Percentiles rank a stretch among this genome's conserved stretches.
phyloP scores from a whole-genome alignment of 2,113 vertebrate species.

The Syngnathus typhle region DNA sequence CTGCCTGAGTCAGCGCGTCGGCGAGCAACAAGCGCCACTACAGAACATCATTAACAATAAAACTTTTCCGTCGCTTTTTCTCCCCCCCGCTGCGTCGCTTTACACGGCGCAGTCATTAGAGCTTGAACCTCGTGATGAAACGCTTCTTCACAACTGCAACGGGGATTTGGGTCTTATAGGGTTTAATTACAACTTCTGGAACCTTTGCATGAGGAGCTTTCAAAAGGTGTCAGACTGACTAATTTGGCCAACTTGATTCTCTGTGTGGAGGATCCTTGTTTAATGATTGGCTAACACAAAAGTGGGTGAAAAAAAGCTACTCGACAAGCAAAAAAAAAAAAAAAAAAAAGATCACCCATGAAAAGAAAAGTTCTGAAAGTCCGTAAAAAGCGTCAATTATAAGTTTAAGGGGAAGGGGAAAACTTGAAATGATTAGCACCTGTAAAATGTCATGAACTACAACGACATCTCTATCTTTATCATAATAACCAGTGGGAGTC shows the following conservation, averaged over 20 bases:
- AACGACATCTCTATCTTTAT: background rate
- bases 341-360: background rate
- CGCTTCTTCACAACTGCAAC: slow-evolving; percentile 44
- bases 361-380: slow-evolving; percentile 2
- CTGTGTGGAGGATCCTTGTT: background rate
- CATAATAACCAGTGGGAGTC: background rate
- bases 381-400: background rate
- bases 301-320: background rate
- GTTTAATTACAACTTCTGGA: slow-evolving; percentile 49
- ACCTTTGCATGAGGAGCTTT: slow-evolving; percentile 29
- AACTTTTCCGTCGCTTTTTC: slow-evolving; percentile 48
- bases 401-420: slow-evolving; percentile 8
- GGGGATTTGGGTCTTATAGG: slow-evolving; percentile 33
- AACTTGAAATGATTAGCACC: background rate
- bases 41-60: slow-evolving; percentile 61
- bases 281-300: background rate
- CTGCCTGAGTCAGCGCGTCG: slow-evolving; percentile 42
- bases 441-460: background rate
- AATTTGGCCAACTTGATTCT: slow-evolving; percentile 30
- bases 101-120: slow-evolving; percentile 60
- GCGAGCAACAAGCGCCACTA: slow-evolving; percentile 50
- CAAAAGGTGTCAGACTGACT: slow-evolving; percentile 28
- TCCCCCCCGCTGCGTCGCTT: slow-evolving; percentile 21
- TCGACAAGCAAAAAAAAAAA: slow-evolving; percentile 3
- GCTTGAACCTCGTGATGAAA: slow-evolving; percentile 57